These are phyloP conservation scores for Menidia beryllina DNA, from an alignment of 2,113 vertebrate species.

Conservation along the genomic window DNA sequence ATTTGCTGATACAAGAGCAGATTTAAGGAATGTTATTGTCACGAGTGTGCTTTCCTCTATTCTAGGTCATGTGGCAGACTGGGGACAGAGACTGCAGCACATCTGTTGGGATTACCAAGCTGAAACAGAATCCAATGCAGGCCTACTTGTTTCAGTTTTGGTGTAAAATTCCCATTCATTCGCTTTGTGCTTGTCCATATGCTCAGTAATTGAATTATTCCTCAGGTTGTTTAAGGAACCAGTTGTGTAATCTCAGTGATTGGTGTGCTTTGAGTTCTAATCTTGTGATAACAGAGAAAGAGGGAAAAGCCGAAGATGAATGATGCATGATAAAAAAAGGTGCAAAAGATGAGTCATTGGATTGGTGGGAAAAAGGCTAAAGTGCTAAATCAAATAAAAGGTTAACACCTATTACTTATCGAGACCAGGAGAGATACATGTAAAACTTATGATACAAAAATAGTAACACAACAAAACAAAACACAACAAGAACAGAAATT, in stretches of 20 bases:
- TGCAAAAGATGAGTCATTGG: constrained; percentile 42
- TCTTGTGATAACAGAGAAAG: constrained; percentile 15
- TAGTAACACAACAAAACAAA: background rate
- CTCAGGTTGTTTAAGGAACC: background rate
- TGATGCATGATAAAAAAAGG: constrained; percentile 34
- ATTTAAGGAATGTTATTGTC: constrained; percentile 53
- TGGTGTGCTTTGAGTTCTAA: constrained; percentile 41
- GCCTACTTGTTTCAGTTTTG: constrained; percentile 6
- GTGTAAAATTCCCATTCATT: constrained; percentile 7
- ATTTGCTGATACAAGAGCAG: background rate
- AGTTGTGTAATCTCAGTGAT: background rate
- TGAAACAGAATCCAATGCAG: constrained; percentile 12
- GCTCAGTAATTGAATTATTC: constrained; percentile 10
- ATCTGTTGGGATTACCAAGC: constrained; percentile 74
- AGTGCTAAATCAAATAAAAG: constrained; percentile 30
- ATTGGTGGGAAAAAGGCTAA: constrained; percentile 41
- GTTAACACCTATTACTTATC: constrained; percentile 27
- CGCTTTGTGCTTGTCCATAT: constrained; percentile 46
- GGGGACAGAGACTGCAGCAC: constrained; percentile 44
- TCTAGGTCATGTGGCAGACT: constrained; percentile 74
- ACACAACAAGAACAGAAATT: background rate
- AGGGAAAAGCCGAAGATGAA: constrained; percentile 2
- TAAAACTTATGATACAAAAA: constrained; percentile 15
- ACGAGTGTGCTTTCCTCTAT: constrained; percentile 55
- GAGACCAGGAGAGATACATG: constrained; percentile 21